Conservation (phyloP, 1,140 invertebrate genomes). For the Heliothis virescens region DNA sequence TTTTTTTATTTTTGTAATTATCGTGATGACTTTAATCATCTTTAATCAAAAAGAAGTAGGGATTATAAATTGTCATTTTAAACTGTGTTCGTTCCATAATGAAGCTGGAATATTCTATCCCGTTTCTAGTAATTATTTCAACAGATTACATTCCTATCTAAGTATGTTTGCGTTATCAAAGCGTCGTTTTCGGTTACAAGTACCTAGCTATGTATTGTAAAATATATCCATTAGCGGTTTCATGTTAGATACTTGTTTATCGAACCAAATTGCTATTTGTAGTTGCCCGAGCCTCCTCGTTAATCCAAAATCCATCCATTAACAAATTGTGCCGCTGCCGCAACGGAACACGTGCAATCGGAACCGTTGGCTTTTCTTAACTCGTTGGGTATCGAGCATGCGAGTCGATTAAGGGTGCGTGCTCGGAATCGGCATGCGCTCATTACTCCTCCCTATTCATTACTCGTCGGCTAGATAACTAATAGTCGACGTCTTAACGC, state of each 20-base stretch:
- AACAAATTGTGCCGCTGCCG: constrained; percentile 51
- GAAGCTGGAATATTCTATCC: constrained; percentile 2
- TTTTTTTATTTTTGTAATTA: background rate
- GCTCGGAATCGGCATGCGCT: constrained; percentile 76
- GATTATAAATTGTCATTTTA: background rate
- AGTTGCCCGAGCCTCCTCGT: constrained; percentile 45
- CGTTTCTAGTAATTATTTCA: constrained; percentile 19
- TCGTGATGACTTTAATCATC: background rate
- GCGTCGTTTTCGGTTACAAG: background rate
- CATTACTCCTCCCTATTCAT: constrained; percentile 78
- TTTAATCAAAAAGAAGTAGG: too few species aligned
- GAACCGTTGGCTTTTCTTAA: constrained; percentile 51
- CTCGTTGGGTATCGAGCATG: constrained; percentile 52
- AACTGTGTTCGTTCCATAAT: constrained; percentile 8
- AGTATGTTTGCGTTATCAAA: constrained; percentile 39
- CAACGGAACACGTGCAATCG: constrained; percentile 58
- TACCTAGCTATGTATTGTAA: background rate
- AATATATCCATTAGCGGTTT: constrained; percentile 38
- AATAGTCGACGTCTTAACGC: constrained; percentile 68
- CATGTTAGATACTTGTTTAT: constrained; percentile 50
- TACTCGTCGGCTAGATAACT: constrained; percentile 72
- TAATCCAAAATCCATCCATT: constrained; percentile 58
- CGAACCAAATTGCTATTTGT: constrained; percentile 52
- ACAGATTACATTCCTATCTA: constrained; percentile 23
- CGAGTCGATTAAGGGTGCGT: constrained; percentile 77